Evolutionary conservation across 2,888 invertebrate genomes (phyloP).

Genomic region (Apeira syringaria): DNA sequence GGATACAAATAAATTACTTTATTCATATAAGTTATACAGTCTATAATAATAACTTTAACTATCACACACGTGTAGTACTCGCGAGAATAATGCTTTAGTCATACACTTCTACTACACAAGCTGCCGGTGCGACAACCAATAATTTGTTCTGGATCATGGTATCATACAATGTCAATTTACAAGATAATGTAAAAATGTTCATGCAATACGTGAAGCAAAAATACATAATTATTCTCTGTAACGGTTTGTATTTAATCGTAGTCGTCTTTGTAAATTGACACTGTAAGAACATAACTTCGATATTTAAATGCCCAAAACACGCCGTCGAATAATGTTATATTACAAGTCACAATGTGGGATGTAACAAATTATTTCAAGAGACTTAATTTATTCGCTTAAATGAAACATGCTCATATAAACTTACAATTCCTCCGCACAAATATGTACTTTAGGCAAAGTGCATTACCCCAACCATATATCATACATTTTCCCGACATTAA

Average conservation of each 20-base stretch:
- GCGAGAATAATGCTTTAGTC: constrained; percentile 11
- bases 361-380: neutral
- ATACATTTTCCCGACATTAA: constrained; percentile 8
- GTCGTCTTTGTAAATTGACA: too few relatives aligned
- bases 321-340: neutral
- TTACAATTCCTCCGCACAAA: neutral
- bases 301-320: too few relatives aligned
- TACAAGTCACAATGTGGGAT: neutral
- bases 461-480: neutral
- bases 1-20: constrained; percentile 61
- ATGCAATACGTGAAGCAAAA: too few relatives aligned
- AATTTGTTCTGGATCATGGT: neutral
- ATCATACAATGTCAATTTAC: neutral
- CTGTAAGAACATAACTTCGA: too few relatives aligned
- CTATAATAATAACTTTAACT: constrained; percentile 47
- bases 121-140: constrained; percentile 1
- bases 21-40: constrained; percentile 66
- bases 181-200: too few relatives aligned
- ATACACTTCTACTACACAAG: constrained; percentile 6
- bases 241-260: neutral
- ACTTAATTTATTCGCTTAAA: neutral
- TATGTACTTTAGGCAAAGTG: constrained; percentile 12
- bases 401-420: constrained; percentile 14
- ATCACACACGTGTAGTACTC: constrained; percentile 44
- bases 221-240: too few relatives aligned